phyloP scores from a whole-genome alignment of 1,140 invertebrate genomes.

The Drosophila sp. region DNA sequence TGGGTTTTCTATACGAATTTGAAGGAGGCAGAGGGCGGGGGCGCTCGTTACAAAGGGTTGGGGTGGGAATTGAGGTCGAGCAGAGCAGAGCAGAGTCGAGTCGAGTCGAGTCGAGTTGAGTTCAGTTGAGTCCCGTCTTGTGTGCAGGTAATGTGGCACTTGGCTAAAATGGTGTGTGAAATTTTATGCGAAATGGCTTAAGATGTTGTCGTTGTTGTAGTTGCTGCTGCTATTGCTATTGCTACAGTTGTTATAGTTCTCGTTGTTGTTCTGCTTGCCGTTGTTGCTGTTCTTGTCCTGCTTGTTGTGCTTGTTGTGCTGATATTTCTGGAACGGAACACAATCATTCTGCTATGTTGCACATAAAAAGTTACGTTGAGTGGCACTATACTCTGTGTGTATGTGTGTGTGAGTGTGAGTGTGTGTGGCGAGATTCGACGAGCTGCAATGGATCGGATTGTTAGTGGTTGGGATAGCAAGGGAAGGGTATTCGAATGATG shows the following conservation, averaged over 20 bases:
- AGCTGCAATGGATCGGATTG: constrained; percentile 46
- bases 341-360: constrained; percentile 83
- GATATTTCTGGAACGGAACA: constrained; percentile 82
- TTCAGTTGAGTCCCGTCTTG: constrained; percentile 75
- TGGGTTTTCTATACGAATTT: constrained; percentile 4
- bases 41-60: background rate
- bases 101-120: constrained; percentile 34
- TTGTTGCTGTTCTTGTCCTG: constrained; percentile 60
- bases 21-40: too few species aligned
- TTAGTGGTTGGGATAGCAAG: constrained; percentile 10
- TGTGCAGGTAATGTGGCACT: constrained; percentile 84
- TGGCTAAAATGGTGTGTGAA: constrained; percentile 84
- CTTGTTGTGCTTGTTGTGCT: constrained; percentile 80
- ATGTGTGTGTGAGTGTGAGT: constrained; percentile 21
- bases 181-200: constrained; percentile 84
- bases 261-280: constrained; percentile 35
- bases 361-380: constrained; percentile 83
- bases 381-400: constrained; percentile 61
- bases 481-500: constrained; percentile 11
- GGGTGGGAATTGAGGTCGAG: background rate
- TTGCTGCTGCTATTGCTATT: constrained; percentile 37
- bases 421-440: constrained; percentile 38
- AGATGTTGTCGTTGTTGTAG: constrained; percentile 62
- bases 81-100: too few species aligned
- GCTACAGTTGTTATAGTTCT: constrained; percentile 37